Evolutionary conservation across 2,113 vertebrate genomes (phyloP), one percentile per base, ranked within the genome.

Genomic region (Eurypyga helias): DNA sequence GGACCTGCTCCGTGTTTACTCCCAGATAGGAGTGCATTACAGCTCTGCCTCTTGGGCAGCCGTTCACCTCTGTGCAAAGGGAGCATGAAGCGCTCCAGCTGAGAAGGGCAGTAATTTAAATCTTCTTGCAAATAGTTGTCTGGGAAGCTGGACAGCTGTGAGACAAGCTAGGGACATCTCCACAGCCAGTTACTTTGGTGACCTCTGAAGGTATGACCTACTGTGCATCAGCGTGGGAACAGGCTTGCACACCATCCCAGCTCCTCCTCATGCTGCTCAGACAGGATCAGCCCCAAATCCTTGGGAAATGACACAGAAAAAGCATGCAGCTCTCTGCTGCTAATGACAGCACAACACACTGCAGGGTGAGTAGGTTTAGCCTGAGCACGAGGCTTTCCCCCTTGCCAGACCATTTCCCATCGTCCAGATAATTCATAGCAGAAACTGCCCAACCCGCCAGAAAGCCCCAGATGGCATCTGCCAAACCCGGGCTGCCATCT

Each of bases 381-480:
- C 34, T 0, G 0, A 45, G 34, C 17, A 60, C 0, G 0, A 87
- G 34, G n/a, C 41, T 48, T 41, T 46, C 33, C 57, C 36, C 28
- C 19, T n/a, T 4, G 2, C 66, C 46, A 41, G 34, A 66, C 4
- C 24, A 7, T 38, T 20, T 24, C 71, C 41, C 17, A 7, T 41
- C 0, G 0, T 12, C 13, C 0, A 1, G 49, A 41, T 36, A 54
- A 31, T 41, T 54, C 25, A 7, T 6, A 34, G 60, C 34, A 55
- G 58, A 41, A 57, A 20, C 67, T 49, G 43, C 58, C 48, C 14
- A 21, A 25, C 28, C 10, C 1, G 1, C 29, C 0, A 3, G 55
- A 28, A 55, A 54, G 45, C 23, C 61, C 45, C 18, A 3, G 0
- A 19, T 12, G 52, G n/a, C 46, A 46, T 36, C 46, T 61, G 38